Evolutionary conservation across 2,888 invertebrate species (phyloP).

Genomic region (Bembecia ichneumoniformis): DNA sequence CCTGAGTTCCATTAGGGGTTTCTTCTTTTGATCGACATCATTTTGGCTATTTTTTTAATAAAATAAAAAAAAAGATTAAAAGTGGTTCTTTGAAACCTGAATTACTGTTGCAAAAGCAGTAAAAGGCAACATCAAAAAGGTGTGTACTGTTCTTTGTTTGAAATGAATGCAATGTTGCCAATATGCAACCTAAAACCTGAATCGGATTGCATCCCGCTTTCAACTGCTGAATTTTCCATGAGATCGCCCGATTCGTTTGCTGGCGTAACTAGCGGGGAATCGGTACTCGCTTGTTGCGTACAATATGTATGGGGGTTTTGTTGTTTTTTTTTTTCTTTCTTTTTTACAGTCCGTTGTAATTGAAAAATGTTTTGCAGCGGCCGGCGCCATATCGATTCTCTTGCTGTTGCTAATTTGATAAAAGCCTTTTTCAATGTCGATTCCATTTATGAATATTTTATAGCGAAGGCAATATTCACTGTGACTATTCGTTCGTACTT

Average conservation of each 20-base stretch:
- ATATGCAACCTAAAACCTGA: slow-evolving; percentile 47
- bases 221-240: slow-evolving; percentile 59
- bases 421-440: too few species aligned
- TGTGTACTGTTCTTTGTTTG: slow-evolving; percentile 23
- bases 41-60: too few species aligned
- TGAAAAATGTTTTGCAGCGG: slow-evolving; percentile 38
- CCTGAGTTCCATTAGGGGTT: too few species aligned
- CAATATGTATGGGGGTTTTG: slow-evolving; percentile 60
- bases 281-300: slow-evolving; percentile 56
- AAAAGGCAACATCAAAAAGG: slow-evolving; percentile 7
- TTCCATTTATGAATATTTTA: too few species aligned
- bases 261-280: slow-evolving; percentile 56
- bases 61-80: too few species aligned
- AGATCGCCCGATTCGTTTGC: slow-evolving; percentile 34
- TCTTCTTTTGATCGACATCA: too few species aligned
- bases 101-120: slow-evolving; percentile 1
- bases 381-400: background rate
- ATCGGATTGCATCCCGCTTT: slow-evolving; percentile 61
- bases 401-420: background rate
- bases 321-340: slow-evolving; percentile 56
- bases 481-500: too few species aligned
- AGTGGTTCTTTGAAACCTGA: background rate
- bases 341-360: slow-evolving; percentile 44
- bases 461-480: too few species aligned
- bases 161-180: slow-evolving; percentile 30